Base-by-base conservation (phyloP, 2,113 vertebrate species). In the Anolis carolinensis region DNA sequence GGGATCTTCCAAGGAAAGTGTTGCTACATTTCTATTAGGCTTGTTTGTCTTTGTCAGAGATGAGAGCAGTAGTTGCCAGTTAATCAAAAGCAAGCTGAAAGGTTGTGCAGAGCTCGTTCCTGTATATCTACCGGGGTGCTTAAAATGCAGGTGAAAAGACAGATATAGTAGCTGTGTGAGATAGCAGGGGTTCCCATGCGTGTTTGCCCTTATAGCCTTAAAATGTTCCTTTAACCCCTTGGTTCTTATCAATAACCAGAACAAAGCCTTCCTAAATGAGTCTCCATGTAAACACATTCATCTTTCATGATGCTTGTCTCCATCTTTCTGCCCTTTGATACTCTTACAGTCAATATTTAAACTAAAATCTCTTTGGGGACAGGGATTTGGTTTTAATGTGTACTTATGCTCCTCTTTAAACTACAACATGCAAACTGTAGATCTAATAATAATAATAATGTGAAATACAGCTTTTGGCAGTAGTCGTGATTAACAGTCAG, bases 1-100 rank as follows among this genome's bases (percentile, higher is more conserved):
- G 52, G 52, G 67, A 67, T 23, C 65, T 52, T 71, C 39, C 27
- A 82, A 30, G 6, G 10, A 18, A n/a, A 1, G 9, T 21, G n/a
- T 13, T 0, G 52, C 52, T 74, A 14, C 13, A 25, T 91, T 81
- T 89, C 75, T 88, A 1, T 88, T 85, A 32, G 65, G 44, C 74
- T 50, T 13, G 70, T 23, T 32, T 55, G 25, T 67, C 34, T 67
- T 2, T 78, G 55, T 55, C 79, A 77, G 85, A 73, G 20, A 55
- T 32, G 2, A 65, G n/a, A 44, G 2, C 25, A 14, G 0, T 1
- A 0, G 21, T 5, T 18, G 10, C 4, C 70, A 34, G 36, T 82
- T 77, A 82, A 3, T n/a, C 48, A 82, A 36, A 4, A 74, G 62
- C 68, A 32, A 3, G 0, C 67, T 79, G 75, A 81, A 30, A 68